Evolutionary conservation across 2,113 vertebrate species (phyloP).

Genomic region (Caranx ignobilis): DNA sequence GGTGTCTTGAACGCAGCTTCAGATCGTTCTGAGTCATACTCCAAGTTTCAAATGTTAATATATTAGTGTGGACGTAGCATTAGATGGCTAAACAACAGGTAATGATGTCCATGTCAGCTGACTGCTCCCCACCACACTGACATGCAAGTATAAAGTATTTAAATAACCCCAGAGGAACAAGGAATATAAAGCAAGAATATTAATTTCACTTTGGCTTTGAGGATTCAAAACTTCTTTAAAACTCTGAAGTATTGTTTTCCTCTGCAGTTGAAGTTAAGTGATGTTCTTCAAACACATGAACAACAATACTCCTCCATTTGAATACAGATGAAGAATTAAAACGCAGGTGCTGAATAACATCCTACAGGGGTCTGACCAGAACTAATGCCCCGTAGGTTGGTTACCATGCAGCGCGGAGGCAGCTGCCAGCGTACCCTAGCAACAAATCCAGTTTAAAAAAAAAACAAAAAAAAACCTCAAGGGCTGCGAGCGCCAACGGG

Average conservation of each 20-base stretch:
- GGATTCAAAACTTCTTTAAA: background rate
- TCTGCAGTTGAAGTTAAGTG: background rate
- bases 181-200: too few relatives aligned
- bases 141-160: background rate
- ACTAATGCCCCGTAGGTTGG: conserved; percentile 74
- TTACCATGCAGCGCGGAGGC: conserved; percentile 65
- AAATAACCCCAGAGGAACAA: background rate
- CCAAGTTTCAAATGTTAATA: too few relatives aligned
- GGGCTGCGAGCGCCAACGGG: conserved; percentile 60
- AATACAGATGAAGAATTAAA: conserved; percentile 77
- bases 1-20: too few relatives aligned
- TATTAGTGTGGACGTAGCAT: too few relatives aligned
- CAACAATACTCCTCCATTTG: conserved; percentile 51
- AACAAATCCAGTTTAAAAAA: conserved; percentile 60
- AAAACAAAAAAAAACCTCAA: conserved; percentile 20
- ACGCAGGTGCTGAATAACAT: conserved; percentile 72
- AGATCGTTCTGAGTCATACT: too few relatives aligned
- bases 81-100: too few relatives aligned
- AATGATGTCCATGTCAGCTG: background rate
- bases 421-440: conserved; percentile 81
- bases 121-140: background rate
- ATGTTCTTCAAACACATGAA: background rate
- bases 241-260: background rate
- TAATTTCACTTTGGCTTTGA: background rate
- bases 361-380: conserved; percentile 71